Base-by-base conservation (phyloP, 2,888 invertebrate genomes). In the Odontomyia ornata region DNA sequence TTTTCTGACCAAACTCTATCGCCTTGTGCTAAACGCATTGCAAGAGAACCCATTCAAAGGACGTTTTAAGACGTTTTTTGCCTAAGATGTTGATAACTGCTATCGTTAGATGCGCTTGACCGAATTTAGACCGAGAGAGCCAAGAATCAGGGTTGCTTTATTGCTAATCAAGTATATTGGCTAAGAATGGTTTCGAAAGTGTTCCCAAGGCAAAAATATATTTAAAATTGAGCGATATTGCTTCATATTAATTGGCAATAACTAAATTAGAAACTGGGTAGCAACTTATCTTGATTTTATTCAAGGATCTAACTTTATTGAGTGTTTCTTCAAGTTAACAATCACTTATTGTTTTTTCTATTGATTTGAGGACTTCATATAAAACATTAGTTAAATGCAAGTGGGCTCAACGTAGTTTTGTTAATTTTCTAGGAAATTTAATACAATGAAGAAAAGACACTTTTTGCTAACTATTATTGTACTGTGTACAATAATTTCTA, bases 391-490 rank as follows among this genome's bases (percentile, higher is more conserved):
- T 52, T 7, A 0, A 52, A 52, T 13, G 52, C 13, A 15, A 7
- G 18, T 18, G 4, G 52, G 13, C 18, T 18, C 15, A 52, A 52
- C 52, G 60, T 60, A 9, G 21, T 60, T 60, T 25, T 13, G 21
- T 60, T 60, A 23, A 25, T 15, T 69, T 69, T 69, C 2, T 23
- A 72, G 71, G 52, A 27, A 72, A 72, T 57, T 25, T 27, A 23
- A 62, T 27, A 78, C 62, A 69, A 78, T 77, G 78, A 75, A 60
- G 60, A 77, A 67, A 52, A 78, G 60, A 60, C 69, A 73, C 11
- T 69, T 78, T 13, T 47, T 78, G 9, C 21, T 78, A 47, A 21
- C 77, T 23, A 71, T 76, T 21, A 25, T 78, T 67, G 75, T 76
- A 75, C 64, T 75, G 64, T 76, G 77, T 76, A 71, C 76, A 57